phyloP scores from a whole-genome alignment of 2,113 vertebrate species.

The Synodontis membranacea region DNA sequence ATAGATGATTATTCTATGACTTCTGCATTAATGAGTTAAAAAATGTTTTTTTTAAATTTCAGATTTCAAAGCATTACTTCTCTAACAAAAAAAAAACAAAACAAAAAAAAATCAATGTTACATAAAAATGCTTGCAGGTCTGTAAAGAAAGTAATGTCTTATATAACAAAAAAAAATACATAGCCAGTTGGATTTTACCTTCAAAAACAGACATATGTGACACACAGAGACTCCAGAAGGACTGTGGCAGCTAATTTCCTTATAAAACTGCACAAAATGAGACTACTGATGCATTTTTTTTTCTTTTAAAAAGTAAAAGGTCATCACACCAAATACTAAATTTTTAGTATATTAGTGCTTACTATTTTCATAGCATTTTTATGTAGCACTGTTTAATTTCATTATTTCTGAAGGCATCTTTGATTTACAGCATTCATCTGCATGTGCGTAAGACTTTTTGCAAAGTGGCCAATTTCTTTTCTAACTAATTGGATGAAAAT shows the following conservation, averaged over 20 bases:
- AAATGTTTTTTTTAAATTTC: not conserved
- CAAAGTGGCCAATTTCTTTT: too few relatives aligned
- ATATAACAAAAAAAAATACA: not conserved
- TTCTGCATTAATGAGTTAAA: not conserved
- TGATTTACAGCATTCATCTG: not conserved
- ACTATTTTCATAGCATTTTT: not conserved
- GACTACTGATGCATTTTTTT: not conserved
- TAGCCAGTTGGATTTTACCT: not conserved
- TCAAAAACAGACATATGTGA: not conserved
- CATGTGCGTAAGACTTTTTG: not conserved
- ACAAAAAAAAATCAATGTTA: too few relatives aligned
- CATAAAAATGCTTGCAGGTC: not conserved
- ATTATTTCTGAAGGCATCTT: not conserved
- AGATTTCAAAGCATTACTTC: not conserved
- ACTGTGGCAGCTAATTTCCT: not conserved
- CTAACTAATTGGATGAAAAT: not conserved
- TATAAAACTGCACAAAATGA: not conserved
- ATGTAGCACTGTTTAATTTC: not conserved
- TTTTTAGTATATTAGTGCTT: not conserved
- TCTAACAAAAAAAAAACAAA: too few relatives aligned
- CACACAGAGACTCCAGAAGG: not conserved
- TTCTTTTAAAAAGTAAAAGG: not conserved
- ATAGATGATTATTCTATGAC: too few relatives aligned
- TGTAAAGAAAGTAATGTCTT: not conserved
- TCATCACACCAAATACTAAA: not conserved